Evolutionary conservation across 2,888 invertebrate species (phyloP).

Genomic region (Drosophila anomelani): DNA sequence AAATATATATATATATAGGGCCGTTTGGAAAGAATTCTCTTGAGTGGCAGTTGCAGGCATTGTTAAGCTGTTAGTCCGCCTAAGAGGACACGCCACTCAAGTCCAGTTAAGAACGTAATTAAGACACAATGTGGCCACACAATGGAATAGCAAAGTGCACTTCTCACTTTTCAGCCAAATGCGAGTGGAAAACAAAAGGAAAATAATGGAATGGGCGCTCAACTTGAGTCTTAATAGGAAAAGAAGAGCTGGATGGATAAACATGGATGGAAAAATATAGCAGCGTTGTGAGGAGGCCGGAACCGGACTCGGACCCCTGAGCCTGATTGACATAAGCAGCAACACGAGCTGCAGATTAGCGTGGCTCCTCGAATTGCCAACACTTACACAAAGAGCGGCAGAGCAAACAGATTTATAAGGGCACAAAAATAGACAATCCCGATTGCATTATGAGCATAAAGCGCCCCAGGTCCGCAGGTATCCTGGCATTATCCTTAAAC

Average conservation of each 20-base stretch:
- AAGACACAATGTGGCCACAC: slow-evolving; percentile 69
- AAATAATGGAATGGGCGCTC: slow-evolving; percentile 49
- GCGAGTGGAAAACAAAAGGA: slow-evolving; percentile 54
- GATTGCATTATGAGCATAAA: slow-evolving; percentile 51
- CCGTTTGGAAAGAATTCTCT: slow-evolving; percentile 26
- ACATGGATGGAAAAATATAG: slow-evolving; percentile 16
- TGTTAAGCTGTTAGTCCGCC: slow-evolving; percentile 54
- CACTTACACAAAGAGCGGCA: slow-evolving; percentile 31
- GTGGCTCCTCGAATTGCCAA: slow-evolving; percentile 36
- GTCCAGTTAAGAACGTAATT: slow-evolving; percentile 63
- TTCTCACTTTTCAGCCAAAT: slow-evolving; percentile 62
- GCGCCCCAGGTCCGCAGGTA: slow-evolving; percentile 33
- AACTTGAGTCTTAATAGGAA: slow-evolving; percentile 51
- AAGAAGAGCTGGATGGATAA: slow-evolving; percentile 3
- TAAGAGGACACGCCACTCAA: slow-evolving; percentile 52
- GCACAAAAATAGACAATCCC: slow-evolving; percentile 44
- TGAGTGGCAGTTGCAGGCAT: slow-evolving; percentile 43
- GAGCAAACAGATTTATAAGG: slow-evolving; percentile 60
- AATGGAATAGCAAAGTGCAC: slow-evolving; percentile 65
- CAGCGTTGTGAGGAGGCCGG: not conserved
- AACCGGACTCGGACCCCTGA: slow-evolving; percentile 9
- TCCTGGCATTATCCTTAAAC: slow-evolving; percentile 64
- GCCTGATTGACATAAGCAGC: slow-evolving; percentile 48
- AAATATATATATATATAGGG: not conserved
- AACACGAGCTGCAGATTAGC: slow-evolving; percentile 62